These are phyloP conservation scores for Temnothorax ravouxi DNA, from an alignment of 2,888 invertebrate genomes.

Conservation along the genomic window DNA sequence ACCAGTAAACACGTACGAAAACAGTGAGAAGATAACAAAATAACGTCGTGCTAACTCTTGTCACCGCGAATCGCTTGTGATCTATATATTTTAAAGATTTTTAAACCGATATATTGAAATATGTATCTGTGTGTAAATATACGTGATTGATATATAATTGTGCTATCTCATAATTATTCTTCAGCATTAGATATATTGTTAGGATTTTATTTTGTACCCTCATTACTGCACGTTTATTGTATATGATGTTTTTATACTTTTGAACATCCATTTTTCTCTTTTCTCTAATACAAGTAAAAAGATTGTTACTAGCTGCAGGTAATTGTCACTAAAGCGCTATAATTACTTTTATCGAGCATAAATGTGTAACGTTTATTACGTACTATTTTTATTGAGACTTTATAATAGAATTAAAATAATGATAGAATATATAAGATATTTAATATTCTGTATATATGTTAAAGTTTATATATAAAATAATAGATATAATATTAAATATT, in stretches of 20 bases:
- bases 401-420: conserved; percentile 5
- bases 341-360: neutral
- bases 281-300: neutral
- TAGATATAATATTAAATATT: neutral
- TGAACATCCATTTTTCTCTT: neutral
- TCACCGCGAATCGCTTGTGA: neutral
- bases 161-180: neutral
- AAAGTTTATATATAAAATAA: neutral
- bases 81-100: neutral
- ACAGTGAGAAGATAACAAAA: neutral
- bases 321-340: neutral
- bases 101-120: neutral
- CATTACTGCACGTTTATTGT: neutral
- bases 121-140: conserved; percentile 8
- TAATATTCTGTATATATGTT: neutral
- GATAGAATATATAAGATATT: neutral
- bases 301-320: neutral
- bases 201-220: neutral
- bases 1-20: conserved; percentile 12
- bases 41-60: neutral
- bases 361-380: neutral
- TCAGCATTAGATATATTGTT: neutral
- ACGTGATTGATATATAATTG: neutral
- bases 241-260: neutral
- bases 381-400: neutral